A percentile compares a stretch with the other conserved stretches of the same genome.
Conservation (phyloP, 2,797 vertebrate genomes). For the Myoxocephalus aenaeus region DNA sequence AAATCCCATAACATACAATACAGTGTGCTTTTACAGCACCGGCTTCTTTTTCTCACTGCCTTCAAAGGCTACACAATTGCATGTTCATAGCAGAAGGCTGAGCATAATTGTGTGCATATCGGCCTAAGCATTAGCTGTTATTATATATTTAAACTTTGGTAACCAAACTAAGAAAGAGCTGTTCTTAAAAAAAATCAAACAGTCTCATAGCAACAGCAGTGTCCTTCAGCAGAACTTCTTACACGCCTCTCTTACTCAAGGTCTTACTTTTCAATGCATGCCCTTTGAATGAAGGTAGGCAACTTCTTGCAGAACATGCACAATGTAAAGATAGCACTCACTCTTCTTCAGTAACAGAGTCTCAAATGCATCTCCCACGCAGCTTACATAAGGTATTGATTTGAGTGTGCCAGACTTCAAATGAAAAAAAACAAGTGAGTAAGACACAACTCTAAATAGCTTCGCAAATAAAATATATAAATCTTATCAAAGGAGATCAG, state of each 20-base stretch:
- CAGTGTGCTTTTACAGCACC: background rate
- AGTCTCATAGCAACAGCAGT: conserved; percentile 77
- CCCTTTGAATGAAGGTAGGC: conserved; percentile 67
- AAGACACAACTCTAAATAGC: conserved; percentile 54
- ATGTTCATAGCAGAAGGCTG: conserved; percentile 44
- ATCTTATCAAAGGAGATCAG: conserved; percentile 24
- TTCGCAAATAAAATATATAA: conserved; percentile 41
- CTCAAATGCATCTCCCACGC: conserved; percentile 73
- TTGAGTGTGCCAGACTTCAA: conserved; percentile 66
- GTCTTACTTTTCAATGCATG: conserved; percentile 47
- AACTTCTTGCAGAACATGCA: conserved; percentile 58
- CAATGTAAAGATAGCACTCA: conserved; percentile 69
- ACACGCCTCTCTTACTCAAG: conserved; percentile 52
- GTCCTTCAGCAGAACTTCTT: conserved; percentile 51
- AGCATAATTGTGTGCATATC: conserved; percentile 35
- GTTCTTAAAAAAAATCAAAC: conserved; percentile 49
- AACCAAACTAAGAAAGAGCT: conserved; percentile 29
- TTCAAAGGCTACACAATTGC: conserved; percentile 16
- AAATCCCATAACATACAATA: conserved; percentile 2
- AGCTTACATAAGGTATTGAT: conserved; percentile 79
- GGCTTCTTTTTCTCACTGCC: conserved; percentile 11
- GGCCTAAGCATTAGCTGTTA: conserved; percentile 51
- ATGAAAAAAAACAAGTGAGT: conserved; percentile 59
- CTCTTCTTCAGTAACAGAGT: conserved; percentile 57
- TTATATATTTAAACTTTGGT: conserved; percentile 60